These are phyloP conservation scores for Aphis gossypii DNA, from an alignment of 1,140 invertebrate species.

Conservation along the genomic window DNA sequence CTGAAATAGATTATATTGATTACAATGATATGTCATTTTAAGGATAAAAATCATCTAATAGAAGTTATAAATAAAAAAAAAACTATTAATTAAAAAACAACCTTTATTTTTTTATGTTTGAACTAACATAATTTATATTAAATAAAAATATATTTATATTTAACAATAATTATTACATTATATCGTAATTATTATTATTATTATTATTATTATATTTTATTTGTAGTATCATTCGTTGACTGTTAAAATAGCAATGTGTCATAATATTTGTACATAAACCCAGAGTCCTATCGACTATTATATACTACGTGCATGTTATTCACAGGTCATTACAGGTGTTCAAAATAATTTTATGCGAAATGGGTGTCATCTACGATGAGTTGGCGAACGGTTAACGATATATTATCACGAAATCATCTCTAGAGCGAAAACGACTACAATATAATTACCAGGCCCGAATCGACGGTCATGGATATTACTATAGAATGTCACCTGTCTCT, in stretches of 20 bases:
- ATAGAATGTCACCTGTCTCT: neutral
- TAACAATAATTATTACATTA: neutral
- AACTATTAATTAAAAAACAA: too few relatives aligned
- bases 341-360: neutral
- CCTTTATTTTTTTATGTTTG: too few relatives aligned
- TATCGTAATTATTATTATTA: neutral
- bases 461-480: neutral
- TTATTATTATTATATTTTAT: neutral
- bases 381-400: neutral
- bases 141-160: neutral
- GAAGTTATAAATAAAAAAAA: neutral
- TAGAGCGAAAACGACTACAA: neutral
- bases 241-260: neutral
- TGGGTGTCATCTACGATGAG: neutral
- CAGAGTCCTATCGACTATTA: neutral
- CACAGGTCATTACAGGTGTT: slow-evolving; percentile 18
- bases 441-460: neutral
- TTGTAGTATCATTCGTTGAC: neutral
- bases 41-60: neutral
- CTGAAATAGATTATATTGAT: neutral
- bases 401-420: neutral
- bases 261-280: neutral
- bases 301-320: neutral
- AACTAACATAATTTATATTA: too few relatives aligned
- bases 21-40: neutral